Percentiles rank a stretch among this genome's conserved stretches.
These are phyloP conservation scores for Cremastinae sp. DNA, from an alignment of 2,888 invertebrate genomes.

Conservation along the genomic window DNA sequence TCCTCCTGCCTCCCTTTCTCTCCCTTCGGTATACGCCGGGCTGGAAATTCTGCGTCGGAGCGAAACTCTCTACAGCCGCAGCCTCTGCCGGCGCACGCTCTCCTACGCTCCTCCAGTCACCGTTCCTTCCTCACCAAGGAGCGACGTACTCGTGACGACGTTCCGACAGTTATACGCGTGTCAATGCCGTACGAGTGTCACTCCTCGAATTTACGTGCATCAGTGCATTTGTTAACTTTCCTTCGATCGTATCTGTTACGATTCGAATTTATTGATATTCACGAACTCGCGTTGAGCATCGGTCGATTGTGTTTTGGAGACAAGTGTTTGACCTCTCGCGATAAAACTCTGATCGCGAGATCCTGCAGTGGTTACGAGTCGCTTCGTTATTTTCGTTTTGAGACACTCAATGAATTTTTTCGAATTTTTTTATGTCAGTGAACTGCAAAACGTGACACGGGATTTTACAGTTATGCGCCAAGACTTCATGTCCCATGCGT, in stretches of 20 bases:
- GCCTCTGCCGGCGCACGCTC: constrained; percentile 67
- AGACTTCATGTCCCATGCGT: constrained; percentile 9
- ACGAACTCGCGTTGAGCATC: too few species aligned
- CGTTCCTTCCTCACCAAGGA: constrained; percentile 57
- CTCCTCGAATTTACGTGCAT: constrained; percentile 67
- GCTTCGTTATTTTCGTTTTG: too few species aligned
- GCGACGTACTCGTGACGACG: constrained; percentile 39
- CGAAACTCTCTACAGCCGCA: constrained; percentile 66
- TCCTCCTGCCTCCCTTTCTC: constrained; percentile 24
- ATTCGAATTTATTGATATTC: too few species aligned
- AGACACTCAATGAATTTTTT: too few species aligned
- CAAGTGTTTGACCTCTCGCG: background rate
- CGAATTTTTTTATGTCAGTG: too few species aligned
- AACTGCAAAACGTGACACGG: constrained; percentile 4
- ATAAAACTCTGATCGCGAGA: constrained; percentile 3
- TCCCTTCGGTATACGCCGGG: constrained; percentile 24
- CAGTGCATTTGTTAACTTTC: too few species aligned
- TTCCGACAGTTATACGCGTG: constrained; percentile 49
- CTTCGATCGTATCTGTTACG: constrained; percentile 30
- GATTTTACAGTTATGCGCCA: constrained; percentile 30
- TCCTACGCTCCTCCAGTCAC: constrained; percentile 62
- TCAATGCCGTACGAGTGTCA: constrained; percentile 41
- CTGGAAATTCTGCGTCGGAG: constrained; percentile 68
- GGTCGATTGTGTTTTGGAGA: too few species aligned
- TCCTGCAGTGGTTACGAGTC: too few species aligned